Percentiles rank a stretch among this genome's conserved stretches.
These are phyloP conservation scores for Crematogaster levior DNA, from an alignment of 2,888 invertebrate genomes.

Conservation along the genomic window DNA sequence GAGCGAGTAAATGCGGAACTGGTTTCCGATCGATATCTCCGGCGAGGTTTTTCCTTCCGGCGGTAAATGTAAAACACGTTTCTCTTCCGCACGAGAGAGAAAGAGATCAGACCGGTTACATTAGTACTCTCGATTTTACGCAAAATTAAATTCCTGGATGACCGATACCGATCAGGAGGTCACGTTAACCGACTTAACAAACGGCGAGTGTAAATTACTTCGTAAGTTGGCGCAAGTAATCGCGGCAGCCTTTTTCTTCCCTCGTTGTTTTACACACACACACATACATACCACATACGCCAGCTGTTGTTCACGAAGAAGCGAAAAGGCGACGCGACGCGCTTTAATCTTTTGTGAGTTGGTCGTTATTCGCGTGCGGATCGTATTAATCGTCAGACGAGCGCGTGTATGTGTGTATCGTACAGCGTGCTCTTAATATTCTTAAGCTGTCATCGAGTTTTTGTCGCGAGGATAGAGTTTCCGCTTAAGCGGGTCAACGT, in stretches of 20 bases:
- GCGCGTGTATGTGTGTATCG: constrained; percentile 68
- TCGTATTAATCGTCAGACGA: constrained; percentile 81
- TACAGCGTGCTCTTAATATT: constrained; percentile 81
- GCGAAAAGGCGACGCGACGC: constrained; percentile 1
- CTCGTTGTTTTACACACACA: no score
- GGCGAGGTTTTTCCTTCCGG: constrained; percentile 35
- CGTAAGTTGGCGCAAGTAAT: constrained; percentile 1
- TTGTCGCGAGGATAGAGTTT: constrained; percentile 81
- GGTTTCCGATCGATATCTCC: constrained; percentile 52
- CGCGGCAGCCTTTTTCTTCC: no score
- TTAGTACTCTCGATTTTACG: constrained; percentile 15
- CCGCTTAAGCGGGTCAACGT: constrained; percentile 73
- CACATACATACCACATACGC: neutral
- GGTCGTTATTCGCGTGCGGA: constrained; percentile 79
- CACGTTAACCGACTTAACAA: constrained; percentile 33
- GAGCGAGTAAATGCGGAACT: constrained; percentile 56
- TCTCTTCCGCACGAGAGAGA: neutral
- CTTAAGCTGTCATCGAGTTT: constrained; percentile 85
- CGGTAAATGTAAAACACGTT: constrained; percentile 28
- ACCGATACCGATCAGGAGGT: constrained; percentile 25
- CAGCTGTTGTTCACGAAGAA: neutral
- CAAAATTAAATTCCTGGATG: constrained; percentile 45
- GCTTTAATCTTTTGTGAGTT: constrained; percentile 54
- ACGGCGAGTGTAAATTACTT: constrained; percentile 25
- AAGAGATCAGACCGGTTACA: constrained; percentile 15